Evolutionary conservation across 2,113 vertebrate species (phyloP), one percentile per base, ranked within the genome.

Genomic region (Corythaixoides concolor): DNA sequence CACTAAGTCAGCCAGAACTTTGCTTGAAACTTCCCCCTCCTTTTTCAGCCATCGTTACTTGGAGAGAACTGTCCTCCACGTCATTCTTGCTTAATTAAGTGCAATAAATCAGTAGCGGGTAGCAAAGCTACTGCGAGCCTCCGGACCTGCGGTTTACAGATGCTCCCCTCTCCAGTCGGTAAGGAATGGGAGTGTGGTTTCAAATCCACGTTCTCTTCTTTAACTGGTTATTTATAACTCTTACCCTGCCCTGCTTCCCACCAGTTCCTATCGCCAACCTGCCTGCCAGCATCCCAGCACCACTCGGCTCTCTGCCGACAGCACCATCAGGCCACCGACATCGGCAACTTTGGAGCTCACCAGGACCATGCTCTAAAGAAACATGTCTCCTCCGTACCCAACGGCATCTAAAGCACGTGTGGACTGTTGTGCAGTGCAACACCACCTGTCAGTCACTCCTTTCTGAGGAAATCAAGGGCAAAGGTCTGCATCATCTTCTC

Each of bases 281-380:
- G 6, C 26, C n/a, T 6, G 26, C 5, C 0, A 56, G 14, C 53
- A 52, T 9, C 33, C 75, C 72, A 30, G 24, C 7, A 1, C 41
- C 53, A 27, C 49, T 22, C 2, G 2, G 45, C 43, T n/a, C 74
- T 15, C 20, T 1, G 2, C 19, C 4, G 19, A 20, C 0, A 1
- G 15, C 45, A 64, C 43, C 13, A 58, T 39, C 9, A 1, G 18
- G 20, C 27, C 64, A 23, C 47, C 2, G 0, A 32, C 1, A 1
- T 5, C 3, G 1, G 41, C 4, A 30, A n/a, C 39, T 32, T 83
- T 37, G 39, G 24, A 50, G 55, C 66, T 72, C 14, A 14, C 30
- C 3, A 2, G 32, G 16, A 23, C 15, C 5, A 1, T 9, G 23
- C 33, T 50, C 32, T 28, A 11, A 14, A 39, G 47, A 55, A 37